Percentiles rank a stretch among this genome's conserved stretches.
Evolutionary conservation across 2,888 invertebrate species (phyloP).

Genomic region (Agrotis exclamationis): DNA sequence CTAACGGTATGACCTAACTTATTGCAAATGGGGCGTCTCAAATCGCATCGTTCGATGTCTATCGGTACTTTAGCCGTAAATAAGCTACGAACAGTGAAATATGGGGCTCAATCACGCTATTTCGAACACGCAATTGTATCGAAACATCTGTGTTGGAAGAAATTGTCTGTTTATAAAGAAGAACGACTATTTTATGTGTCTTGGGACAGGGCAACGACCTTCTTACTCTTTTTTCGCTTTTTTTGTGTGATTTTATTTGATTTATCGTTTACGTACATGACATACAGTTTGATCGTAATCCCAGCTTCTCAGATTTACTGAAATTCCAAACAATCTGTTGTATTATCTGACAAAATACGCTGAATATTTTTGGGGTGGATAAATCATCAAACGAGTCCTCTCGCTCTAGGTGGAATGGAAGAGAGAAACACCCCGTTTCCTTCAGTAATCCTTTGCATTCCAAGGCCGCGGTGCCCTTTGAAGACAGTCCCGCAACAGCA

Average conservation of each 20-base stretch:
- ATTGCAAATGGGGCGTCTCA: neutral
- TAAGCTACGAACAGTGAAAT: conserved; percentile 23
- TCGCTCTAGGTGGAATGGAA: too few relatives aligned
- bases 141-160: conserved; percentile 9
- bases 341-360: too few relatives aligned
- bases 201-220: neutral
- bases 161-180: neutral
- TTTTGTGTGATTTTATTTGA: neutral
- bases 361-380: too few relatives aligned
- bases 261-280: too few relatives aligned
- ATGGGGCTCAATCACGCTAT: conserved; percentile 39
- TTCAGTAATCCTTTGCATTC: too few relatives aligned
- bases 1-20: neutral
- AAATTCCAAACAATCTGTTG: too few relatives aligned
- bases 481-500: too few relatives aligned
- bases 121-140: conserved; percentile 34
- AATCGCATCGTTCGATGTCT: neutral
- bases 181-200: neutral
- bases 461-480: too few relatives aligned
- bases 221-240: neutral
- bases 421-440: too few relatives aligned
- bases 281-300: too few relatives aligned
- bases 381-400: too few relatives aligned
- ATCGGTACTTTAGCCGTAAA: conserved; percentile 26
- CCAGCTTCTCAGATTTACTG: too few relatives aligned